Evolutionary conservation across 2,888 invertebrate genomes (phyloP).

Genomic region (Cephus pulcher): DNA sequence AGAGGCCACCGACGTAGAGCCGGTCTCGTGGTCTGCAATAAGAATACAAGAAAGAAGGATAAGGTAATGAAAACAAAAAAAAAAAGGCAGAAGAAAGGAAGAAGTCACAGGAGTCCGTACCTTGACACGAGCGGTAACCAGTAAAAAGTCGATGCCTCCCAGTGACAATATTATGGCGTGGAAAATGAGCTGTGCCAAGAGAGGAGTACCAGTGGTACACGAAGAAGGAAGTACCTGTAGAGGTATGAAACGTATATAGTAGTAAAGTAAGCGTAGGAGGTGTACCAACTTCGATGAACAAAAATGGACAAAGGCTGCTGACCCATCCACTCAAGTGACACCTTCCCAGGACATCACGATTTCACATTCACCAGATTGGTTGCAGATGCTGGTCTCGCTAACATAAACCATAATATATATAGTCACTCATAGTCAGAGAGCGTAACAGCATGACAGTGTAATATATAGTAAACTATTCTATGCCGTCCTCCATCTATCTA

Average conservation of each 20-base stretch:
- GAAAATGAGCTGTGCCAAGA: conserved; percentile 10
- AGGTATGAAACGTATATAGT: not conserved
- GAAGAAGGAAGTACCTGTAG: not conserved
- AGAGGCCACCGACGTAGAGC: conserved; percentile 14
- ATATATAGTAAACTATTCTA: conserved; percentile 2
- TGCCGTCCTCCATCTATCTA: not conserved
- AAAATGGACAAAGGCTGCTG: not conserved
- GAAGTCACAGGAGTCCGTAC: not conserved
- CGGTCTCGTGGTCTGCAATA: not conserved
- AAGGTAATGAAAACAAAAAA: not conserved
- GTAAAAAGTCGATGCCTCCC: conserved; percentile 7
- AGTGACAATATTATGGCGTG: conserved; percentile 7
- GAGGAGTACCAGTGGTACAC: not conserved
- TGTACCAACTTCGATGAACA: not conserved
- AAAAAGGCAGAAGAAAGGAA: not conserved
- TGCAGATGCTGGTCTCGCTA: not conserved
- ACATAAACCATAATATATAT: not conserved
- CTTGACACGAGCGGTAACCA: not conserved
- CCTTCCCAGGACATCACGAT: conserved; percentile 50
- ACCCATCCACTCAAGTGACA: conserved; percentile 1
- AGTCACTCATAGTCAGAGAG: not conserved
- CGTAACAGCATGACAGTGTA: not conserved
- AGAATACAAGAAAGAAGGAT: not conserved
- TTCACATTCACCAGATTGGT: conserved; percentile 40
- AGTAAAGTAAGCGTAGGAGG: not conserved